Percentiles rank a stretch among this genome's conserved stretches.
phyloP scores from a whole-genome alignment of 2,113 vertebrate genomes.

The Monarcha castaneiventris region DNA sequence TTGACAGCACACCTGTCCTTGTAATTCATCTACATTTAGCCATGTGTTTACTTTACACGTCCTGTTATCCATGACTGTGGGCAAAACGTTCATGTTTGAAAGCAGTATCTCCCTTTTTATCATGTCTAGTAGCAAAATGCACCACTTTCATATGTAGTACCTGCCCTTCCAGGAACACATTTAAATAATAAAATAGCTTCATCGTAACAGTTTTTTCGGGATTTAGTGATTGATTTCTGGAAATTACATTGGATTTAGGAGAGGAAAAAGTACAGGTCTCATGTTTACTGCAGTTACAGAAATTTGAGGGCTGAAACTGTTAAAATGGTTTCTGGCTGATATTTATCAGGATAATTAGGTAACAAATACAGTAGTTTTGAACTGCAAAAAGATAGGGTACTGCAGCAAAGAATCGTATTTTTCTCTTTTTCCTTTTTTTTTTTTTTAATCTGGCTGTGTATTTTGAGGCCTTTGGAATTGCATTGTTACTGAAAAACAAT shows the following conservation, averaged over 20 bases:
- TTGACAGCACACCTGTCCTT: not conserved
- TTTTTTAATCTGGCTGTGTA: not conserved
- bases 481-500: not conserved
- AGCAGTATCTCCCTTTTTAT: not conserved
- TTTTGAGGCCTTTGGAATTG: not conserved
- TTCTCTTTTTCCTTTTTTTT: not conserved
- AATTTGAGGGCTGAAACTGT: not conserved
- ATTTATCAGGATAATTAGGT: slow-evolving; percentile 1
- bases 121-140: not conserved
- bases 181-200: not conserved
- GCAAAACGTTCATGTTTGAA: not conserved
- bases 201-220: not conserved
- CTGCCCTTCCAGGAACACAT: not conserved
- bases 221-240: not conserved
- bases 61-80: not conserved
- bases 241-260: not conserved
- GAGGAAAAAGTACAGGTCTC: not conserved
- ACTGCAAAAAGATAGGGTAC: not conserved
- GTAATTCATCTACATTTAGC: not conserved
- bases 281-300: not conserved
- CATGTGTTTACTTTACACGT: not conserved
- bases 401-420: not conserved
- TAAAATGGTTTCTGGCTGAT: not conserved
- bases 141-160: not conserved
- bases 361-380: not conserved